Percentiles rank a stretch among this genome's conserved stretches.
These are phyloP conservation scores for Dynastes maya DNA, from an alignment of 2,888 invertebrate genomes.

Conservation along the genomic window DNA sequence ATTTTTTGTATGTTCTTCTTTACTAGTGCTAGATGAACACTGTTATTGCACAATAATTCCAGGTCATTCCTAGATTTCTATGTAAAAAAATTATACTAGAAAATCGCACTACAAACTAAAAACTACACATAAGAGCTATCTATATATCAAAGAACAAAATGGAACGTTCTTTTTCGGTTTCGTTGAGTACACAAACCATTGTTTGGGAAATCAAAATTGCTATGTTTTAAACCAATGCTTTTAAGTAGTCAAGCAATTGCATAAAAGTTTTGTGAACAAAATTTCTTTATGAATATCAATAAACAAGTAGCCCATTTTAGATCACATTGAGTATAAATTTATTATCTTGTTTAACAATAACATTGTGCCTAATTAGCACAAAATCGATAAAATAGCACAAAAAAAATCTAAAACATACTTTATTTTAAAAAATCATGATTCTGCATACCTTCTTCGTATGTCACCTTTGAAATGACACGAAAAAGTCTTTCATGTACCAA, in stretches of 20 bases:
- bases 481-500: slow-evolving; percentile 31
- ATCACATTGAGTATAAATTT: slow-evolving; percentile 29
- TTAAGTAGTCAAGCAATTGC: no score
- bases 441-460: slow-evolving; percentile 26
- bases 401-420: slow-evolving; percentile 17
- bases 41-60: not conserved
- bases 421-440: slow-evolving; percentile 17
- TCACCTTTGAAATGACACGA: slow-evolving; percentile 31
- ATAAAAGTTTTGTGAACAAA: not conserved
- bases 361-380: slow-evolving; percentile 33
- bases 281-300: slow-evolving; percentile 13
- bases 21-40: not conserved
- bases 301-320: slow-evolving; percentile 2
- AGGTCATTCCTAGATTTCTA: no score
- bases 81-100: no score
- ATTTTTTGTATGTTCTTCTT: no score
- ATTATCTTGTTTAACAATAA: slow-evolving; percentile 29
- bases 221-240: no score
- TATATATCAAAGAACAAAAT: no score
- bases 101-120: no score
- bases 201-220: not conserved
- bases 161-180: no score
- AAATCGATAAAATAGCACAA: slow-evolving; percentile 34
- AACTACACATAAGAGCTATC: no score
- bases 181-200: no score